Conservation (phyloP, 1,140 invertebrate genomes). For the Drosophila albomicans region DNA sequence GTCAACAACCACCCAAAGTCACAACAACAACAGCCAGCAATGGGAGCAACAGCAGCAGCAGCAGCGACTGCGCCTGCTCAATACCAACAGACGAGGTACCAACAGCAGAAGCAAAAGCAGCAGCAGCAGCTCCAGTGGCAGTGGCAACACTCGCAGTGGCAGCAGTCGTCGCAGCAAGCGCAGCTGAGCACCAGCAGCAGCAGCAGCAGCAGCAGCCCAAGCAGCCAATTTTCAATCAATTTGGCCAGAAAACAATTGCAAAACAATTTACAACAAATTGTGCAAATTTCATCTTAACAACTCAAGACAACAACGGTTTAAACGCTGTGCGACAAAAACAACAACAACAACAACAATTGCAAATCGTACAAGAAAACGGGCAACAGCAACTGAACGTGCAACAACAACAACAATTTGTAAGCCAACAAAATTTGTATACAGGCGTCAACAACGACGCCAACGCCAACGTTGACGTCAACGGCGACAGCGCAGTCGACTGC, state of each 20-base stretch:
- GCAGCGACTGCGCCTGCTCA: conserved; percentile 72
- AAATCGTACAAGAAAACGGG: too few relatives aligned
- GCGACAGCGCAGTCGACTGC: conserved; percentile 18
- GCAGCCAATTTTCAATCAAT: conserved; percentile 20
- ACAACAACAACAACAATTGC: conserved; percentile 13
- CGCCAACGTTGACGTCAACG: conserved; percentile 15
- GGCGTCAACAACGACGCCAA: conserved; percentile 14
- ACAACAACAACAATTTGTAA: conserved; percentile 10
- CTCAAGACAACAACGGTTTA: conserved; percentile 11
- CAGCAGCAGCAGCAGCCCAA: conserved; percentile 51
- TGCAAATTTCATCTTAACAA: conserved; percentile 22
- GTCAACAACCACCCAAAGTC: conserved; percentile 74
- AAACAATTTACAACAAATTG: conserved; percentile 31
- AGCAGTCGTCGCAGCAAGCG: conserved; percentile 72
- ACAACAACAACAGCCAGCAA: conserved; percentile 36
- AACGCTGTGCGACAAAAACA: conserved; percentile 14
- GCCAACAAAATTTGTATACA: conserved; percentile 42
- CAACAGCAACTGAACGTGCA: conserved; percentile 5
- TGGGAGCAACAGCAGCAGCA: conserved; percentile 28
- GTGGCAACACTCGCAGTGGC: conserved; percentile 39
- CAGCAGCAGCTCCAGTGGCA: conserved; percentile 62
- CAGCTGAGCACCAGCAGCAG: conserved; percentile 76
- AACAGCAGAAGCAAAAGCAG: conserved; percentile 52
- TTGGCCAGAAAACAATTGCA: conserved; percentile 9
- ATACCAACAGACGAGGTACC: conserved; percentile 71